A percentile compares a stretch with the other conserved stretches of the same genome.
Evolutionary conservation across 2,113 vertebrate species (phyloP).

Genomic region (Alligator mississippiensis): DNA sequence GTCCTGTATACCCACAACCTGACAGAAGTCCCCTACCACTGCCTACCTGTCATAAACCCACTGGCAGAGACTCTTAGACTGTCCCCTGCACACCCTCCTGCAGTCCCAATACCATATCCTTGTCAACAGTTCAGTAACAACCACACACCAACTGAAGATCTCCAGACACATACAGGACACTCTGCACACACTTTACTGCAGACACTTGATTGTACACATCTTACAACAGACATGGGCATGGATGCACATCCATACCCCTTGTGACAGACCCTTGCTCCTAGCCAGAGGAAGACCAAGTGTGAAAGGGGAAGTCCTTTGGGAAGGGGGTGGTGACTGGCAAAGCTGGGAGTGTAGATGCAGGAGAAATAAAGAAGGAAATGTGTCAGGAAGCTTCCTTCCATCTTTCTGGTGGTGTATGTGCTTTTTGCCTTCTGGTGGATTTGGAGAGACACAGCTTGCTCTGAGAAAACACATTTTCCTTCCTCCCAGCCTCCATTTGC

Average conservation of each 20-base stretch:
- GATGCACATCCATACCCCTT: not conserved
- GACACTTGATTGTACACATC: not conserved
- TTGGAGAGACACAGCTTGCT: not conserved
- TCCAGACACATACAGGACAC: not conserved
- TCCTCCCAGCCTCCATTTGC: not conserved
- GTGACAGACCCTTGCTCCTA: not conserved
- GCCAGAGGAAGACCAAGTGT: not conserved
- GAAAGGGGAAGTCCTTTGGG: not conserved
- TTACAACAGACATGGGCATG: not conserved
- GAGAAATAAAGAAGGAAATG: not conserved
- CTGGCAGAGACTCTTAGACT: not conserved
- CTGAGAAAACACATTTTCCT: not conserved
- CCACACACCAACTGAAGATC: not conserved
- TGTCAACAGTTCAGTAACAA: not conserved
- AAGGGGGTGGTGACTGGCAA: not conserved
- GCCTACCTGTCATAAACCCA: not conserved
- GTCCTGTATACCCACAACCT: not conserved
- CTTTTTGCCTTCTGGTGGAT: not conserved
- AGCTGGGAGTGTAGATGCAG: not conserved
- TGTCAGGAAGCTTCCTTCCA: not conserved
- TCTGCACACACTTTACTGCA: not conserved
- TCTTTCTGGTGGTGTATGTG: not conserved
- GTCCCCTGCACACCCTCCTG: not conserved
- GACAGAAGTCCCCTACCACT: not conserved
- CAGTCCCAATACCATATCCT: not conserved